Percentiles rank a stretch among this genome's conserved stretches.
phyloP scores from a whole-genome alignment of 2,113 vertebrate species.

The Apus apus region DNA sequence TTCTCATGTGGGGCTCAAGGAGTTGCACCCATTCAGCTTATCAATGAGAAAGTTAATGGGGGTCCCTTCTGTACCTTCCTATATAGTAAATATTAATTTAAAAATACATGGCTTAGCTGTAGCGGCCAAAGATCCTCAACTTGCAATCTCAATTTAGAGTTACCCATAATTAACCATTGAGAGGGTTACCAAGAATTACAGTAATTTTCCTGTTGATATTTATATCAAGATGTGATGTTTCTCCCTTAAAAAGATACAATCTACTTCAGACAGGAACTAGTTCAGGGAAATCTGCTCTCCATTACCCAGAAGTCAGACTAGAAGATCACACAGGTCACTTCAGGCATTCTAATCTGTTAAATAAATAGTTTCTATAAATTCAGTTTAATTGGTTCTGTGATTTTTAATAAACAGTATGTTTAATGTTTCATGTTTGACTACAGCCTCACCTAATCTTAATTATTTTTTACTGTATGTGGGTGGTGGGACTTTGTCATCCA shows the following conservation, averaged over 20 bases:
- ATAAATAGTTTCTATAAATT: conserved; percentile 21
- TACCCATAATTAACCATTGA: neutral
- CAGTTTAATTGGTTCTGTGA: neutral
- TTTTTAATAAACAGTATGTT: conserved; percentile 26
- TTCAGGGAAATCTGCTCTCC: neutral
- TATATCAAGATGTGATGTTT: neutral
- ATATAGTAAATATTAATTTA: neutral
- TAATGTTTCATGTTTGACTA: neutral
- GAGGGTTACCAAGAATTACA: neutral
- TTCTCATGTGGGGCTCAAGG: neutral
- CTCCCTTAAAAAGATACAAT: neutral
- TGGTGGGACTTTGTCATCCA: conserved; percentile 11
- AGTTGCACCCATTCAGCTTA: conserved; percentile 5
- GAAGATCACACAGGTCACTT: neutral
- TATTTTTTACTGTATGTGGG: conserved; percentile 7
- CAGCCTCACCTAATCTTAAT: conserved; percentile 8
- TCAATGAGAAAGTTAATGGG: conserved; percentile 5
- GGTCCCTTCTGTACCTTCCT: neutral
- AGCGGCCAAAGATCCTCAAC: neutral
- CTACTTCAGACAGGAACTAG: neutral
- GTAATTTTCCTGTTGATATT: neutral
- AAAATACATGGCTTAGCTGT: neutral
- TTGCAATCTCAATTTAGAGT: neutral
- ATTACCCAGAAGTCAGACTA: neutral
- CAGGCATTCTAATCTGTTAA: conserved; percentile 20